A percentile compares a stretch with the other conserved stretches of the same genome.
Evolutionary conservation across 2,888 invertebrate genomes (phyloP).

Genomic region (Petrophora chlorosata): DNA sequence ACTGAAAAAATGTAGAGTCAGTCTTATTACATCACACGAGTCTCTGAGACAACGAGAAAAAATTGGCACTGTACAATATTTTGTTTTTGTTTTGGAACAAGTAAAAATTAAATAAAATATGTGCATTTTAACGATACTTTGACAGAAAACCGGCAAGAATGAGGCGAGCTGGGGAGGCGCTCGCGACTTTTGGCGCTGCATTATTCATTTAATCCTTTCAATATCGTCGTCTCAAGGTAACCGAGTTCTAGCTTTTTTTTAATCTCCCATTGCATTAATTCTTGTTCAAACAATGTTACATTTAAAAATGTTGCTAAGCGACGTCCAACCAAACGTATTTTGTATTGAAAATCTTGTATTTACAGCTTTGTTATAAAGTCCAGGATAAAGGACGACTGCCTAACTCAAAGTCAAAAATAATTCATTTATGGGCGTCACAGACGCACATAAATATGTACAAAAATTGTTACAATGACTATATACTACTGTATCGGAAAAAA

Average conservation of each 20-base stretch:
- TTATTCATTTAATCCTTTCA: conserved; percentile 76
- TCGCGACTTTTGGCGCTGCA: conserved; percentile 67
- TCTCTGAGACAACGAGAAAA: conserved; percentile 7
- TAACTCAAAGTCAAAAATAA: too few relatives aligned
- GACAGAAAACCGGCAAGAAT: conserved; percentile 58
- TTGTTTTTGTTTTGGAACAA: conserved; percentile 44
- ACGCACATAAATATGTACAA: too few relatives aligned
- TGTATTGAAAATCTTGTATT: too few relatives aligned
- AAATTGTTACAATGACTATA: too few relatives aligned
- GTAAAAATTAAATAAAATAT: conserved; percentile 61
- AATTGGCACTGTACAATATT: conserved; percentile 32
- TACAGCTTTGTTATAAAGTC: too few relatives aligned
- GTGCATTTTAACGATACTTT: conserved; percentile 67
- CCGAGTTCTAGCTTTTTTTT: conserved; percentile 52
- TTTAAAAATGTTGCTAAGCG: too few relatives aligned
- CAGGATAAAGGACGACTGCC: too few relatives aligned
- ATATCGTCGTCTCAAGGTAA: conserved; percentile 62
- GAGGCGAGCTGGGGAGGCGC: conserved; percentile 56
- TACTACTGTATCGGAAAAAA: too few relatives aligned
- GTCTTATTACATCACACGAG: neutral
- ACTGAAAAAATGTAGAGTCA: neutral
- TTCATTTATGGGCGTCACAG: too few relatives aligned
- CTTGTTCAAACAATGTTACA: too few relatives aligned
- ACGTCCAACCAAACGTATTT: too few relatives aligned
- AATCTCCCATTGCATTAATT: conserved; percentile 51